Evolutionary conservation across 2,113 vertebrate species (phyloP), one percentile per base, ranked within the genome.

Genomic region (Ascaphus truei): DNA sequence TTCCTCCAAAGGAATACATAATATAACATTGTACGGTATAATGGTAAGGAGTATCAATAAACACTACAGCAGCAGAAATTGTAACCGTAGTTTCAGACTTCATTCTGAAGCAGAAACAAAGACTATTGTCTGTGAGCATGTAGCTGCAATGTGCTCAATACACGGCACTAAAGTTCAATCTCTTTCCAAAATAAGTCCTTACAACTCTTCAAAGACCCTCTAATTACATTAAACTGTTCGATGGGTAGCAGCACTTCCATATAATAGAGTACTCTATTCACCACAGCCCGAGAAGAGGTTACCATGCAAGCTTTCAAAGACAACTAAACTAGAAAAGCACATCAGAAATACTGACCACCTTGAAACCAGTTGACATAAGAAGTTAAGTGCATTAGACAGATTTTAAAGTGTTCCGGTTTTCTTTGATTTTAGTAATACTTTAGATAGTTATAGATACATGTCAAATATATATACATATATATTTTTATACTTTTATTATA

Each of bases 211-310:
- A 27, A 4, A n/a, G 22, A 20, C 23, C 55, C 39, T 59, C 41
- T 68, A 68, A 68, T 68, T 68, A 68, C 65, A 36, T 68, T 58
- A 68, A 48, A 50, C 39, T 48, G 13, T 41, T 68, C 65, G 8
- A 36, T 45, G 25, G 34, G 63, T 51, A 20, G n/a, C 27, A 23
- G 41, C 39, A 58, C 65, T 36, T 34, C 30, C 53, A 34, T 48
- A 68, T 31, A 68, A 68, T 58, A 36, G 29, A 33, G 26, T 56
- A 39, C 56, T 68, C 56, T 68, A 58, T 68, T 27, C 37, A 5
- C 26, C 53, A 31, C 36, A 29, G 37, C 50, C 18, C n/a, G 12
- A 31, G 26, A 12, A 56, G 29, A 13, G 15, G 29, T 47, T 57
- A 58, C 52, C 8, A 13, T 6, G 29, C 15, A 68, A 47, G 26